Conservation (phyloP, 2,797 vertebrate species). For the Momotus momota region DNA sequence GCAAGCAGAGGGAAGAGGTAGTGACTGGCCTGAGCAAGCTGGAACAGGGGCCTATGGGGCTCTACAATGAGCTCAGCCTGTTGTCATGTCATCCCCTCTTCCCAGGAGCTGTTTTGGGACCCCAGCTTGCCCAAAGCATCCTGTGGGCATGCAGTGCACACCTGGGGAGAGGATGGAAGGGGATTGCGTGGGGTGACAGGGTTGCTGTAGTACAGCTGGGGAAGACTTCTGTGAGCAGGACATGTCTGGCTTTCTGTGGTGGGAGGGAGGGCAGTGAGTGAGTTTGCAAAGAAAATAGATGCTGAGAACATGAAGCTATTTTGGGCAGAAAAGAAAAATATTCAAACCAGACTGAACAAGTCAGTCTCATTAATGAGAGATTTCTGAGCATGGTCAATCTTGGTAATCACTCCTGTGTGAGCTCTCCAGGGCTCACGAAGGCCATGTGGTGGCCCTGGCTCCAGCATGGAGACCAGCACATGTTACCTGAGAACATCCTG, state of each 20-base stretch:
- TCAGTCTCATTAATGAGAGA: slow-evolving; percentile 42
- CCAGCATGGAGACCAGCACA: not conserved
- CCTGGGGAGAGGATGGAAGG: not conserved
- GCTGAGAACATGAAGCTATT: slow-evolving; percentile 60
- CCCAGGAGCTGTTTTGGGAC: not conserved
- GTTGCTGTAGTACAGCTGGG: not conserved
- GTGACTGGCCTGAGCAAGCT: not conserved
- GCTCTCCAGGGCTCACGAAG: not conserved
- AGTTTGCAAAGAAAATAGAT: slow-evolving; percentile 21
- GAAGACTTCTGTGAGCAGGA: not conserved
- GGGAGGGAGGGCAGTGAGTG: not conserved
- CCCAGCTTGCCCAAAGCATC: not conserved
- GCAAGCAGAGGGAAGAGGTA: not conserved
- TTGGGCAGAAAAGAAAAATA: slow-evolving; percentile 27
- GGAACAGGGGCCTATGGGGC: not conserved
- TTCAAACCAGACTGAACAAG: slow-evolving; percentile 47
- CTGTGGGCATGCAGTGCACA: not conserved
- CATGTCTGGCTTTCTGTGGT: not conserved
- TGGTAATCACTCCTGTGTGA: not conserved
- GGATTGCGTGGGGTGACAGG: not conserved
- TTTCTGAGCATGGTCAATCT: not conserved
- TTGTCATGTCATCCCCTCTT: not conserved
- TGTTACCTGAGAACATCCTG: not conserved
- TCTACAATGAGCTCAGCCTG: not conserved
- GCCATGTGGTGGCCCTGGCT: not conserved